phyloP scores from a whole-genome alignment of 2,113 vertebrate species.

The Muntiacus muntjak region DNA sequence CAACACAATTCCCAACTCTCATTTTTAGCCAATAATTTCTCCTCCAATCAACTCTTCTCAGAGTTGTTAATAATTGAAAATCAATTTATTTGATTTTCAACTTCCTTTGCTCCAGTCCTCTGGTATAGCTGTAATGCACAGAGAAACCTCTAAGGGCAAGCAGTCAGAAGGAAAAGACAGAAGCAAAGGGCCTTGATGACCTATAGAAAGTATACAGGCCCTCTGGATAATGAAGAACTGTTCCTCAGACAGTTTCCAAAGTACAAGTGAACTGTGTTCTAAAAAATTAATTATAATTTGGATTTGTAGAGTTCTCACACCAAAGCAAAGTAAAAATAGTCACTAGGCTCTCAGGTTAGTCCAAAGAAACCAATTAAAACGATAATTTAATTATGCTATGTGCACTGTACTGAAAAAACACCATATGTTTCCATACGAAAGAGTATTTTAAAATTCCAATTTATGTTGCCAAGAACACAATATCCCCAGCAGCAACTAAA shows the following conservation, averaged over 20 bases:
- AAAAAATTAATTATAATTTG: background rate
- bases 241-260: background rate
- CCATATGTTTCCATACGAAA: background rate
- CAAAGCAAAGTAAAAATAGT: background rate
- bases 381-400: background rate
- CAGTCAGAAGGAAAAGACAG: conserved; percentile 67
- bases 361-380: background rate
- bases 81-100: conserved; percentile 64
- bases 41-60: conserved; percentile 51
- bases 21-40: conserved; percentile 66
- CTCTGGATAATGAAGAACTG: background rate
- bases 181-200: conserved; percentile 30
- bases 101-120: conserved; percentile 74
- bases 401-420: background rate
- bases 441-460: background rate
- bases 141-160: conserved; percentile 60
- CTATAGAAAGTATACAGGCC: background rate
- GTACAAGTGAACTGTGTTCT: background rate
- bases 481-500: background rate
- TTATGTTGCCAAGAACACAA: background rate
- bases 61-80: conserved; percentile 58
- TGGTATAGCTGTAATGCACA: conserved; percentile 67
- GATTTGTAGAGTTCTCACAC: background rate
- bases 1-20: conserved; percentile 63
- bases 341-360: background rate